Evolutionary conservation across 2,888 invertebrate genomes (phyloP).

Genomic region (Luperina nickerlii): DNA sequence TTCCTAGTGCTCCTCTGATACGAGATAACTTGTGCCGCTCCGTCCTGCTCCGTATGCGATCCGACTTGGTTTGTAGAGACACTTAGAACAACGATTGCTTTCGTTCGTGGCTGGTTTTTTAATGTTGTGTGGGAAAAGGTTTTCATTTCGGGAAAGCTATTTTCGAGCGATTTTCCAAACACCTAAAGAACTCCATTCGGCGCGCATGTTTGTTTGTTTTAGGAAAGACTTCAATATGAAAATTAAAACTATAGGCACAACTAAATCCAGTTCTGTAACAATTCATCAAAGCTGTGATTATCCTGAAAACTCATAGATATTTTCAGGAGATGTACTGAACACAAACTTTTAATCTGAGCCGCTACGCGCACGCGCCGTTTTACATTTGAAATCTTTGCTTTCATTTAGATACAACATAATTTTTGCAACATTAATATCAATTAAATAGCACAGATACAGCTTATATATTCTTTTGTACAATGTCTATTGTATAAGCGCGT

Average conservation of each 20-base stretch:
- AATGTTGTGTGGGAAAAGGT: background rate
- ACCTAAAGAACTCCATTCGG: background rate
- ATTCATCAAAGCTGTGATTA: conserved; percentile 9
- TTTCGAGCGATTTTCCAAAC: background rate
- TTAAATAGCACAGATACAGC: background rate
- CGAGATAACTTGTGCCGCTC: conserved; percentile 63
- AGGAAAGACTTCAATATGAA: background rate
- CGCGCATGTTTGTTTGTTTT: background rate
- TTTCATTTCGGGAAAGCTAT: conserved; percentile 3
- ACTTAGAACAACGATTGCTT: conserved; percentile 45
- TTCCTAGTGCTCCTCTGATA: conserved; percentile 64
- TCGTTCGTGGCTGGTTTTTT: conserved; percentile 15
- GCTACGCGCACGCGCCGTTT: conserved; percentile 1
- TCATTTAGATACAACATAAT: background rate
- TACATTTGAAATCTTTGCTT: background rate
- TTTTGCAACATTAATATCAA: background rate
- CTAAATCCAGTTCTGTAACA: too few relatives aligned
- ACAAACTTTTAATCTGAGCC: background rate
- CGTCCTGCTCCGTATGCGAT: conserved; percentile 67
- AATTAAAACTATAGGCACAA: background rate
- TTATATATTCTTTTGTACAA: background rate
- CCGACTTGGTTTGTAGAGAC: conserved; percentile 74
- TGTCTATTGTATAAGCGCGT: background rate
- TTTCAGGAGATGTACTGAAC: conserved; percentile 11
- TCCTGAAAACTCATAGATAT: background rate